phyloP scores from a whole-genome alignment of 1,140 invertebrate species.

The Brachionus calyciflorus region DNA sequence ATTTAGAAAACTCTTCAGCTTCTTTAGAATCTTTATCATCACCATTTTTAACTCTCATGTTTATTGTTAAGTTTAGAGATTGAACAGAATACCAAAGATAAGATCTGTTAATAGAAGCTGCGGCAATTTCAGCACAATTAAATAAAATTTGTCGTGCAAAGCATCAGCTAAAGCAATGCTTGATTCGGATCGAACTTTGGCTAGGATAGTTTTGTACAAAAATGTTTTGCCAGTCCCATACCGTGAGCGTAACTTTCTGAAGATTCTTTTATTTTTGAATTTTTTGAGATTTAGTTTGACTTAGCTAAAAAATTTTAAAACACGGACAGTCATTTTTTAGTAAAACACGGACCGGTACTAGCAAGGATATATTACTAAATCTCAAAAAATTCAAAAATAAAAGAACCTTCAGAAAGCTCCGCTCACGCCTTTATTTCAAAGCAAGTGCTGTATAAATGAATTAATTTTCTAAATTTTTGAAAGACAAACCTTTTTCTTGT shows the following conservation, averaged over 20 bases:
- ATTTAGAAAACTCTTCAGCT: conserved; percentile 8
- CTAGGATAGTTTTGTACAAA: background rate
- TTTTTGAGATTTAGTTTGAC: too few relatives aligned
- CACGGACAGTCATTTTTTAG: too few relatives aligned
- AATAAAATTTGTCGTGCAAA: too few relatives aligned
- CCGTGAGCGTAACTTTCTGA: too few relatives aligned
- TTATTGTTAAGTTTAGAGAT: conserved; percentile 14
- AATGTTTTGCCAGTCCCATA: background rate
- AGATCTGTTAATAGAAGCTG: conserved; percentile 12
- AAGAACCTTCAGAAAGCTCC: too few relatives aligned
- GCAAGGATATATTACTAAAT: background rate
- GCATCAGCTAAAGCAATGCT: background rate
- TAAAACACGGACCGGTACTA: background rate
- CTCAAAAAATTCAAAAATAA: too few relatives aligned
- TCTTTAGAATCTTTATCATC: background rate
- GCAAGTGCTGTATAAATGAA: too few relatives aligned
- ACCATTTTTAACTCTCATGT: conserved; percentile 12
- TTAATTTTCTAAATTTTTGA: too few relatives aligned
- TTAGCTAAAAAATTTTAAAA: too few relatives aligned
- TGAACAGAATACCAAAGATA: background rate
- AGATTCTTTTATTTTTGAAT: too few relatives aligned
- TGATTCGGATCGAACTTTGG: background rate
- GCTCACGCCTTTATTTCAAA: too few relatives aligned
- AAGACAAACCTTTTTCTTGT: conserved; percentile 1
- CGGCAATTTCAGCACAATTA: conserved; percentile 21